Evolutionary conservation across 1,140 invertebrate genomes (phyloP), one percentile per base, ranked within the genome.

Genomic region (Zaprionus africanus): DNA sequence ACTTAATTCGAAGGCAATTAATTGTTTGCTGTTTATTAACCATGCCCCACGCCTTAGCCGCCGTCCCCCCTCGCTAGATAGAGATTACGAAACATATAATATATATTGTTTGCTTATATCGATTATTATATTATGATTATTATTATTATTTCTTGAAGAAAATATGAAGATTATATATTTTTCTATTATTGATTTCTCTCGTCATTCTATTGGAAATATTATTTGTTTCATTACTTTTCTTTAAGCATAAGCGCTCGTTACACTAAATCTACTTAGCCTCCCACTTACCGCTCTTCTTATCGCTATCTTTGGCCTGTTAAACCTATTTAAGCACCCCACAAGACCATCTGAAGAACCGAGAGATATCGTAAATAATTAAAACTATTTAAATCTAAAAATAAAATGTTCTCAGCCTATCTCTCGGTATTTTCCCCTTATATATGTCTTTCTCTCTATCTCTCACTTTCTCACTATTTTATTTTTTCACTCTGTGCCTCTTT

Each of bases 191-290:
- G 11, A 28, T 56, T 56, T 56, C 26, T 65, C 11, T 31, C n/a
- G 11, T 41, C 26, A 22, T 49, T n/a, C 49, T 41, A 54, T 65
- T 36, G 53, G 53, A 24, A 38, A 4, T 57, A 28, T 65, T 9
- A 53, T 53, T 65, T 36, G 13, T 59, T 4, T 31, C 26, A 17
- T 67, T 60, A 34, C 28, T 28, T 63, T 63, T 54, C 15, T 54
- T 61, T 59, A 19, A 31, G 43, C 5, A 19, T 28, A 74, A 74
- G 49, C 67, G 67, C 56, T 73, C 70, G 63, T 54, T 73, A 66
- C 54, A 67, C 46, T 60, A 43, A 72, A 65, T 72, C 46, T 64
- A 53, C 31, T 51, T 22, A 46, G 59, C 19, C 46, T 51, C 19
- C 17, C 9, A 51, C 19, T 22, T 5, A 51, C 24, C 19, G 46